Conservation (phyloP, 2,113 vertebrate genomes). For the Danionella cerebrum region DNA sequence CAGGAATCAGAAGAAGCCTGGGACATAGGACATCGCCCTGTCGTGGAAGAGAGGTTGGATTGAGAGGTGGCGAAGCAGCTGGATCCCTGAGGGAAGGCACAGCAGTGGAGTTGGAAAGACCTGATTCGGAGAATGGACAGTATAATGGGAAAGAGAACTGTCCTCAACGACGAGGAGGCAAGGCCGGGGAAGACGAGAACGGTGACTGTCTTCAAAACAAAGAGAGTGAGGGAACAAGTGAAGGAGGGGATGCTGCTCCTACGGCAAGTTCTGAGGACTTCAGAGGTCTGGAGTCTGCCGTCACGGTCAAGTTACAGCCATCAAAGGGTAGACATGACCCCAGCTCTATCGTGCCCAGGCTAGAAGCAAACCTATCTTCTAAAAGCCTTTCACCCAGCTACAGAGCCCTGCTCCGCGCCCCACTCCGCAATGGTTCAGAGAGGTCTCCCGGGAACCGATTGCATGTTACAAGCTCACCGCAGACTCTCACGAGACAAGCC, state of each 20-base stretch:
- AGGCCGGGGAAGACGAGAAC: conserved; percentile 41
- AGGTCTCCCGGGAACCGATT: conserved; percentile 24
- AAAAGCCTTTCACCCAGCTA: conserved; percentile 42
- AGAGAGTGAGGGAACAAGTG: conserved; percentile 35
- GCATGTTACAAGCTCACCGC: conserved; percentile 15
- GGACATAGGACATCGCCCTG: neutral
- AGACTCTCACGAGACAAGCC: conserved; percentile 15
- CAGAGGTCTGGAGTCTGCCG: conserved; percentile 60
- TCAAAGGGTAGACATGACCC: conserved; percentile 75
- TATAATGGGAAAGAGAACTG: conserved; percentile 58
- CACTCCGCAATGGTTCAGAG: conserved; percentile 65
- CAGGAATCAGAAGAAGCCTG: conserved; percentile 53
- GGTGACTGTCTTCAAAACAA: conserved; percentile 44
- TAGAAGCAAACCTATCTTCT: conserved; percentile 83
- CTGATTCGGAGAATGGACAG: conserved; percentile 34
- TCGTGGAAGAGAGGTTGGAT: conserved; percentile 56
- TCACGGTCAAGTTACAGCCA: conserved; percentile 88
- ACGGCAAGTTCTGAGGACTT: conserved; percentile 33
- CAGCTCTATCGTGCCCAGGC: conserved; percentile 89
- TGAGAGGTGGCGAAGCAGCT: conserved; percentile 53
- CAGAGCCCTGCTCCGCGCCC: conserved; percentile 70
- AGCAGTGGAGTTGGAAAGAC: conserved; percentile 40
- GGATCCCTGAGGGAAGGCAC: conserved; percentile 42
- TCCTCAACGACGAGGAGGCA: conserved; percentile 48
- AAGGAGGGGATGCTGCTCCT: conserved; percentile 40